Evolutionary conservation across 2,888 invertebrate species (phyloP), one percentile per base, ranked within the genome.

Genomic region (Drosophila pseudotalamancana): DNA sequence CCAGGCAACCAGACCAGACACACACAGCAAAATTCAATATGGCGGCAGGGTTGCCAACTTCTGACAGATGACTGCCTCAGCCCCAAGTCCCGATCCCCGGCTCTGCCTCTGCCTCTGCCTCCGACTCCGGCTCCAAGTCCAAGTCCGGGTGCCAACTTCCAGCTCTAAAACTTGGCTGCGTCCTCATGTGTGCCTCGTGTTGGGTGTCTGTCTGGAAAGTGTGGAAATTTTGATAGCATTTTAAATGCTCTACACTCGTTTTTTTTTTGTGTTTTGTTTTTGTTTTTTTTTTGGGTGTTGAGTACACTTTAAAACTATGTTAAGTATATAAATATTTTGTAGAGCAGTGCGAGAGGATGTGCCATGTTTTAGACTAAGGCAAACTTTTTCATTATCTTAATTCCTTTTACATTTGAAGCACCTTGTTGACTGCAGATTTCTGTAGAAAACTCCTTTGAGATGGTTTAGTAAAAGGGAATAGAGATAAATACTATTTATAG

Each of bases 11-110:
- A 63, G 45, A 34, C 43, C 65, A 67, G 50, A 67, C 56, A 54
- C 56, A 54, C 42, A 63, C 18, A 66, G 61, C 54, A 70, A 81
- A 83, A 77, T 86, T 75, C 82, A 83, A 83, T 76, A 87, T 83
- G 83, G 80, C 80, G 88, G 45, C 78, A 65, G 72, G 72, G 77
- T 63, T 79, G 77, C 85, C 73, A 87, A 84, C 80, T 87, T 80
- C 87, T 81, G 80, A 87, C 85, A 62, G 82, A 87, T 87, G 87
- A 77, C 75, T 87, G 71, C 54, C 60, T 29, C 34, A 11, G 42
- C 59, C 40, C 35, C 45, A 31, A 50, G 39, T 57, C 46, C 45
- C 3, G 46, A 23, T n/a, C 46, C 27, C 6, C 19, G 9, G 4
- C 16, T 21, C 23, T 48, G 35, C 35, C 45, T 32, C 39, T 42